These are phyloP conservation scores for Riptortus pedestris DNA, from an alignment of 1,140 invertebrate species.

Conservation along the genomic window DNA sequence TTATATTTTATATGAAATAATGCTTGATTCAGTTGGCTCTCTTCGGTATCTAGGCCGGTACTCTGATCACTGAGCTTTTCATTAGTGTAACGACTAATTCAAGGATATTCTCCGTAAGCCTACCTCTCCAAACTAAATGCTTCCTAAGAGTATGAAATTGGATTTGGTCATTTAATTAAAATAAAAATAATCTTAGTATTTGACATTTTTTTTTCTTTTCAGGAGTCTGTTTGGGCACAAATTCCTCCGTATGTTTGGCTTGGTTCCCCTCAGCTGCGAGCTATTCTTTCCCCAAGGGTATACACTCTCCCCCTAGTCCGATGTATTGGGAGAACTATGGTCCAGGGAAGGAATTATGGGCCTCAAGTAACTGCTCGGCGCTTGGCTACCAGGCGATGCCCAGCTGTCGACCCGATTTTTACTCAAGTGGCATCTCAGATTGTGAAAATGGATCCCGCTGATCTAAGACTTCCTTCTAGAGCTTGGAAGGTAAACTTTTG, in stretches of 20 bases:
- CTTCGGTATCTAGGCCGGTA: no score
- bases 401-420: conserved; percentile 45
- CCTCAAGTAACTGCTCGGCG: conserved; percentile 54
- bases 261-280: conserved; percentile 42
- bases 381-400: conserved; percentile 44
- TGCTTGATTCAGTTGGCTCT: no score
- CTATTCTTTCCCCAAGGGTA: conserved; percentile 47
- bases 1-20: no score
- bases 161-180: no score
- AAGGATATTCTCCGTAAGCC: no score
- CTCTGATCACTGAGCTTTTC: no score
- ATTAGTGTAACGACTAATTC: no score
- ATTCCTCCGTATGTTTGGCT: conserved; percentile 39
- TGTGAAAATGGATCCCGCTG: conserved; percentile 46
- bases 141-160: no score
- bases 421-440: conserved; percentile 54
- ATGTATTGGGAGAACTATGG: conserved; percentile 53
- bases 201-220: no score
- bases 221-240: conserved; percentile 37
- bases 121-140: no score
- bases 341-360: conserved; percentile 55
- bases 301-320: conserved; percentile 55
- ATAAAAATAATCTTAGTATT: no score
- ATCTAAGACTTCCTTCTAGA: conserved; percentile 49
- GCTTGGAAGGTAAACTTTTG: conserved; percentile 52